Evolutionary conservation across 2,888 invertebrate genomes (phyloP).

Genomic region (Nomada fabriciana): DNA sequence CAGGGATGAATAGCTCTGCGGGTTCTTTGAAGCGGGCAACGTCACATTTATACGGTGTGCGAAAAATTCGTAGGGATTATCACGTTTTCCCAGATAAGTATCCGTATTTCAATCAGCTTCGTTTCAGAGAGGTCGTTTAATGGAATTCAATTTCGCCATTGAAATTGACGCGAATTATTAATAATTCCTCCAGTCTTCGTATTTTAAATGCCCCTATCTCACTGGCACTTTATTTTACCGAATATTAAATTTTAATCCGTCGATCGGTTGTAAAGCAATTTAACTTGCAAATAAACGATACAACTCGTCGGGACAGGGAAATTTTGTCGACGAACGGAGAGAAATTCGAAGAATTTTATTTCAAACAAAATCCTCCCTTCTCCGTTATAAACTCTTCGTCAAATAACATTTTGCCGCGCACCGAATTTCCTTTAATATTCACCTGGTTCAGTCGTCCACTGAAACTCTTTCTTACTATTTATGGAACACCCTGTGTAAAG

Average conservation of each 20-base stretch:
- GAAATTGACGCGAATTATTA: constrained; percentile 1
- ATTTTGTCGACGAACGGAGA: background rate
- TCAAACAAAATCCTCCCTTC: background rate
- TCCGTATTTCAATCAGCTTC: too few species aligned
- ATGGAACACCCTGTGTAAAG: constrained; percentile 16
- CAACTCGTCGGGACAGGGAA: background rate
- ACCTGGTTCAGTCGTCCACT: too few species aligned
- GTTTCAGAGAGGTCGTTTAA: background rate
- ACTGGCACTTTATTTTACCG: background rate
- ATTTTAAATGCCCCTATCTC: background rate
- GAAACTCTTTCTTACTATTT: background rate
- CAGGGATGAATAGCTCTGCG: constrained; percentile 21
- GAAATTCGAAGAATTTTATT: background rate
- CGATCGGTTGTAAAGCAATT: background rate
- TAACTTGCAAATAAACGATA: background rate
- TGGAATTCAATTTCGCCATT: background rate
- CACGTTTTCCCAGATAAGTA: too few species aligned
- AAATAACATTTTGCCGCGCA: background rate
- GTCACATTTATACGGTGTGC: background rate
- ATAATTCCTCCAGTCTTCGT: background rate
- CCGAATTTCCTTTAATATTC: background rate
- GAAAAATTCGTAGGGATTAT: background rate
- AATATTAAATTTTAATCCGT: background rate
- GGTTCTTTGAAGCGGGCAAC: background rate
- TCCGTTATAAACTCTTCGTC: background rate